Base-by-base conservation (phyloP, 2,888 invertebrate species). In the Drosophila basisetae region DNA sequence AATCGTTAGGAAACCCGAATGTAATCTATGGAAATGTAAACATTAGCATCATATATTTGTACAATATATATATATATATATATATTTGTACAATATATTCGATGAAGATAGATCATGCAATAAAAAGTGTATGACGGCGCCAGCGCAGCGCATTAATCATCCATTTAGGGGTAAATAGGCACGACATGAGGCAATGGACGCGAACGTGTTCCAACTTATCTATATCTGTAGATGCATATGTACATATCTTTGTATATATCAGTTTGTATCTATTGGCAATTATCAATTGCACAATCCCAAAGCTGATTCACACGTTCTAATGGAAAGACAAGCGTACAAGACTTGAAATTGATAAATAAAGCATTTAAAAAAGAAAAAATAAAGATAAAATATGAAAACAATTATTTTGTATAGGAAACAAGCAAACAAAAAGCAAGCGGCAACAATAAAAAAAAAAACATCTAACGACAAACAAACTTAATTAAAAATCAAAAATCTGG, bases 401-500 rank as follows among this genome's bases (percentile, higher is more conserved):
- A 72, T 68, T 72, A 77, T 76, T 47, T 22, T 64, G 71, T 31
- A 54, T 35, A 37, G 65, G 63, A 69, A 62, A 73, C 66, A 52
- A 31, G 53, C 63, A 55, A 52, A 65, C 28, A 7, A 56, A 59
- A 49, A 67, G 6, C 30, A 43, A 31, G 4, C 31, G 9, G 16
- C 16, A 56, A 56, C 37, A 37, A 55, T 59, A 61, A 11, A 30
- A 56, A 37, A 37, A 52, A 11, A 25, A 71, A 54, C 49, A 28
- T 39, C 39, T 33, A 54, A 61, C 52, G 41, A 72, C 35, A 72
- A 65, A 54, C 55, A 68, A 76, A 81, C 71, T 86, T 79, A 88
- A 90, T 88, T 90, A 76, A 77, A 80, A 70, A 60, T 53, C 67
- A 60, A 68, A 78, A 79, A 77, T 68, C 71, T 84, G 88, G 56